A percentile compares a stretch with the other conserved stretches of the same genome.
Evolutionary conservation across 2,888 invertebrate species (phyloP).

Genomic region (Pristionchus arcanus): DNA sequence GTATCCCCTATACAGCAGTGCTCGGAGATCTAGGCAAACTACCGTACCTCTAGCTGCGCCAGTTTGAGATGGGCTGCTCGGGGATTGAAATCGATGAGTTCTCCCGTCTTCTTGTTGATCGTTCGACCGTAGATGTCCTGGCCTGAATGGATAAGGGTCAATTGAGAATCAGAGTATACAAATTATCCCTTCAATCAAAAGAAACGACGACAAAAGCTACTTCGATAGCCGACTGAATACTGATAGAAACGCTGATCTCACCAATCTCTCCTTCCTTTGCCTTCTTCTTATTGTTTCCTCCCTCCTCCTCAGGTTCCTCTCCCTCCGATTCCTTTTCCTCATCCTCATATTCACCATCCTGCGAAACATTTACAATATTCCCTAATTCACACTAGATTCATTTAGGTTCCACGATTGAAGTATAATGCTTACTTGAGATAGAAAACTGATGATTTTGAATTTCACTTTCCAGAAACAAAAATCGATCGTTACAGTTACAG

Average conservation of each 20-base stretch:
- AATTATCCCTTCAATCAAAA: neutral
- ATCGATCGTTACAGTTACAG: no score
- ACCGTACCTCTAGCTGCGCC: slow-evolving; percentile 62
- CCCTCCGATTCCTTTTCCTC: neutral
- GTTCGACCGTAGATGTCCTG: slow-evolving; percentile 70
- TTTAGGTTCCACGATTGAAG: neutral
- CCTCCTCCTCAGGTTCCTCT: slow-evolving; percentile 58
- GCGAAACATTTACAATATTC: neutral
- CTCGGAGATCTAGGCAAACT: neutral
- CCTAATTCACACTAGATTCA: neutral
- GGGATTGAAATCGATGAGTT: slow-evolving; percentile 68
- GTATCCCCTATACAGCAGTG: neutral
- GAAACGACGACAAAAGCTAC: neutral
- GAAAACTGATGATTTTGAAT: no score
- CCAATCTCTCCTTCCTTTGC: slow-evolving; percentile 45
- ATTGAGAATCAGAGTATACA: neutral
- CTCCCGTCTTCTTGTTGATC: slow-evolving; percentile 64
- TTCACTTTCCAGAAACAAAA: no score
- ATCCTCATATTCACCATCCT: slow-evolving; percentile 4
- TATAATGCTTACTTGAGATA: neutral
- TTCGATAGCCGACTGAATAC: neutral
- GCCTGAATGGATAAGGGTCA: neutral
- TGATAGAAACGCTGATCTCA: neutral
- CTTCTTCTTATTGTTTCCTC: slow-evolving; percentile 56
- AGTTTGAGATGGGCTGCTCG: slow-evolving; percentile 65